phyloP scores from a whole-genome alignment of 2,888 invertebrate species.

The Gortyna flavago region DNA sequence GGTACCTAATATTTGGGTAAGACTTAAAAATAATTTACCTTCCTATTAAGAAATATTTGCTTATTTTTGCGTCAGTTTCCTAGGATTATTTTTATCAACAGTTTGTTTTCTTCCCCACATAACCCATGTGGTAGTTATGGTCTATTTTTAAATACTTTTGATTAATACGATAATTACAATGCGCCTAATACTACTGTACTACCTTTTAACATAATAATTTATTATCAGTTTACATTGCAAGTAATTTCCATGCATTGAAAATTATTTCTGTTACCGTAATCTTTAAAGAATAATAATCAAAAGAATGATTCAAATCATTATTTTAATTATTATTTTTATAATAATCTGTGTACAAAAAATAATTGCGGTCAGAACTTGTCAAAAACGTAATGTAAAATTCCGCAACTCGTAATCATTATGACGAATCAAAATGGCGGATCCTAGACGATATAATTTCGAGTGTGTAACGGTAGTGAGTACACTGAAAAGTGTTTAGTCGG shows the following conservation, averaged over 20 bases:
- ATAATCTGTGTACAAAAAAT: neutral
- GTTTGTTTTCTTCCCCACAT: neutral
- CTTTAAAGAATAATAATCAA: neutral
- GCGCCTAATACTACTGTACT: constrained; percentile 14
- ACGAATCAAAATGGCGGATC: constrained; percentile 76
- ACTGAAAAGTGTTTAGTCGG: constrained; percentile 60
- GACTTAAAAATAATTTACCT: too few species aligned
- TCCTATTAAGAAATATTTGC: neutral
- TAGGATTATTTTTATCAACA: constrained; percentile 11
- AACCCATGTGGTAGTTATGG: neutral
- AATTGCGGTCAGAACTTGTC: neutral
- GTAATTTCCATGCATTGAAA: constrained; percentile 10
- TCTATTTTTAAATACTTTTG: neutral
- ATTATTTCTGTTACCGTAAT: neutral
- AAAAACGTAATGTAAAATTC: constrained; percentile 29
- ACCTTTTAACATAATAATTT: constrained; percentile 12
- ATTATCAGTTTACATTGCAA: neutral
- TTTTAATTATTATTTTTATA: neutral
- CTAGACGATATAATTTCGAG: constrained; percentile 65
- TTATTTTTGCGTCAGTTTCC: neutral
- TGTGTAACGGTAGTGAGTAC: constrained; percentile 63
- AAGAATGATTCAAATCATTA: neutral
- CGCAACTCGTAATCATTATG: constrained; percentile 51
- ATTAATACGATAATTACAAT: constrained; percentile 20
- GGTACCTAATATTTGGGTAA: neutral